A percentile compares a stretch with the other conserved stretches of the same genome.
These are phyloP conservation scores for Catharus fuscescens DNA, from an alignment of 2,113 vertebrate species.

Conservation along the genomic window DNA sequence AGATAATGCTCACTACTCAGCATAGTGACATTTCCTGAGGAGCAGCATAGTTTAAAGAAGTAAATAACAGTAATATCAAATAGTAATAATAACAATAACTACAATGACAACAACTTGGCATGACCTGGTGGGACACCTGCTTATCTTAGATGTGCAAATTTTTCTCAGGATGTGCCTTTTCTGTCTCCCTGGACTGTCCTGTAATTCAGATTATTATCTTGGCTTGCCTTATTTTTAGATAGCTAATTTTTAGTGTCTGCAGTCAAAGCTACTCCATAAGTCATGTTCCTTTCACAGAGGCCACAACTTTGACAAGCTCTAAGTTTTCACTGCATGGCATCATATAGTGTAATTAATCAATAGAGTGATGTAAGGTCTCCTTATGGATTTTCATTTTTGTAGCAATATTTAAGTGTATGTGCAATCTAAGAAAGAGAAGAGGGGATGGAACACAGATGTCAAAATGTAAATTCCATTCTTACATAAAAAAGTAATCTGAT, in stretches of 20 bases:
- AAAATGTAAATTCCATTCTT: not conserved
- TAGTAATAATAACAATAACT: not conserved
- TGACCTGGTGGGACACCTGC: not conserved
- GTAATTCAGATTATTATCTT: not conserved
- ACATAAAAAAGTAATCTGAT: not conserved
- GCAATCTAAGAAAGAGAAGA: not conserved
- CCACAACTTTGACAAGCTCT: not conserved
- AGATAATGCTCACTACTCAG: not conserved
- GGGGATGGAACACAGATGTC: not conserved
- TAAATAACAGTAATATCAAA: not conserved
- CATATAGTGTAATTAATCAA: not conserved
- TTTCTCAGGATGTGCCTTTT: not conserved
- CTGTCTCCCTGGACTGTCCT: not conserved
- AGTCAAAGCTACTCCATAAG: not conserved
- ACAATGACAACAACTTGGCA: not conserved
- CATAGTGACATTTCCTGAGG: not conserved
- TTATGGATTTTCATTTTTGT: conserved; percentile 1
- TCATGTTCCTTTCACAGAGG: not conserved
- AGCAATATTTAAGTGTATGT: not conserved
- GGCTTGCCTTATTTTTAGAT: not conserved
- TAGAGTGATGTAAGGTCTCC: not conserved
- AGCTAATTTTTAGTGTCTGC: not conserved
- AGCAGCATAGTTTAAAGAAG: not conserved
- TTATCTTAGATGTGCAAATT: not conserved
- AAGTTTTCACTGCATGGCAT: not conserved